phyloP scores from a whole-genome alignment of 2,888 invertebrate species.

The Choristoneura rosaceana region DNA sequence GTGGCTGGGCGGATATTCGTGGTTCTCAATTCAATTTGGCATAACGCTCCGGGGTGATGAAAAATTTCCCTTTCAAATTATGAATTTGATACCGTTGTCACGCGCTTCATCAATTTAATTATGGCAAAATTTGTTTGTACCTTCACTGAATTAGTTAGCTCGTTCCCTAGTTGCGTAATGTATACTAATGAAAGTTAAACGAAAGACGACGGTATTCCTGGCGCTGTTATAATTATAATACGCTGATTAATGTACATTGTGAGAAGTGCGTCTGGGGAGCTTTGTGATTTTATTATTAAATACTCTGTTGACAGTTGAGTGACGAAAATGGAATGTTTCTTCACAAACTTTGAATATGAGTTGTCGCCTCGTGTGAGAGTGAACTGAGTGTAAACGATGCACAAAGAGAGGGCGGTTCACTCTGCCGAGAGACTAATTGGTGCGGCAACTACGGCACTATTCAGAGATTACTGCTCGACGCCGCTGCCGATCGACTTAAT shows the following conservation, averaged over 20 bases:
- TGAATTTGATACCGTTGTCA: conserved; percentile 74
- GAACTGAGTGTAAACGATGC: conserved; percentile 49
- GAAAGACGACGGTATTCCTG: conserved; percentile 18
- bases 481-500: conserved; percentile 53
- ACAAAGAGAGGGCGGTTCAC: conserved; percentile 47
- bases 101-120: conserved; percentile 77
- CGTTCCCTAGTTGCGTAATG: conserved; percentile 49
- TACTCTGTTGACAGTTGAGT: conserved; percentile 45
- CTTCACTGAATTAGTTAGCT: conserved; percentile 58
- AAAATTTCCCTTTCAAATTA: conserved; percentile 79
- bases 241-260: conserved; percentile 34
- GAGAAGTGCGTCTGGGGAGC: conserved; percentile 8
- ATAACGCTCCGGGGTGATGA: conserved; percentile 69
- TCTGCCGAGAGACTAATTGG: conserved; percentile 62
- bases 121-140: conserved; percentile 61
- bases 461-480: conserved; percentile 51
- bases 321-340: conserved; percentile 43
- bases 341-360: conserved; percentile 28
- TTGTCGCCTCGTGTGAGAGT: conserved; percentile 40
- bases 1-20: conserved; percentile 56
- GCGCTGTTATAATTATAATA: conserved; percentile 35
- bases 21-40: conserved; percentile 75
- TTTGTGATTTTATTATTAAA: conserved; percentile 41
- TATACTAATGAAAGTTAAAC: conserved; percentile 53
- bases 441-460: conserved; percentile 48